Percentiles rank a stretch among this genome's conserved stretches.
phyloP scores from a whole-genome alignment of 2,888 invertebrate species.

The Dioctria linearis region DNA sequence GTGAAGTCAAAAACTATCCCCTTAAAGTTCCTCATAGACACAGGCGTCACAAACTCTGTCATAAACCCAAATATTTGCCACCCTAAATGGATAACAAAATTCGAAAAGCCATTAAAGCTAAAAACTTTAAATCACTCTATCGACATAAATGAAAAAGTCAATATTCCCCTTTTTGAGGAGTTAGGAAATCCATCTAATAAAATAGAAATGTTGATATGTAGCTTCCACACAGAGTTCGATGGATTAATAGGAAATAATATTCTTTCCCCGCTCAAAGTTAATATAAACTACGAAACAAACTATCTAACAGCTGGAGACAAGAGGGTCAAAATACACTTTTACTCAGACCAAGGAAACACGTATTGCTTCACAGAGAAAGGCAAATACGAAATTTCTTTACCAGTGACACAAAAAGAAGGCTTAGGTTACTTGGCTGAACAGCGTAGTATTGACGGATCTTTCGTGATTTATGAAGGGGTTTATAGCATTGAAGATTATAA shows the following conservation, averaged over 20 bases:
- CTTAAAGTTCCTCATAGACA: no score
- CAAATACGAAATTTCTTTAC: constrained; percentile 6
- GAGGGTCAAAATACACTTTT: not conserved
- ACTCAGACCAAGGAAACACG: not conserved
- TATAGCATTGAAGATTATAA: not conserved
- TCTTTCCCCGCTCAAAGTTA: not conserved
- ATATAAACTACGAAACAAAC: not conserved
- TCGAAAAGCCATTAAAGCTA: no score
- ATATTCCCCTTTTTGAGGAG: constrained; percentile 1
- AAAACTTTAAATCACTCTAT: not conserved
- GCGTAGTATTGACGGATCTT: no score
- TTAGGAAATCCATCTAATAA: no score
- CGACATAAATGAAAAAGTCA: not conserved
- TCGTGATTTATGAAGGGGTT: no score
- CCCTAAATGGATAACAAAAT: no score
- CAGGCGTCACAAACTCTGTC: no score
- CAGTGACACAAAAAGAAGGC: not conserved
- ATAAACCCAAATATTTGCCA: no score
- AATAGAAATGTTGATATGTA: no score
- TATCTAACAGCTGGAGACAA: constrained; percentile 5
- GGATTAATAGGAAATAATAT: constrained; percentile 21
- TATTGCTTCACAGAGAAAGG: not conserved
- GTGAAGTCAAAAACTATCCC: not conserved
- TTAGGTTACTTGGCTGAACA: not conserved
- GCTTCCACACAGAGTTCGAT: not conserved